Conservation (phyloP, 64 coral and sea anemone genomes). For the Pachyseris speciosa region DNA sequence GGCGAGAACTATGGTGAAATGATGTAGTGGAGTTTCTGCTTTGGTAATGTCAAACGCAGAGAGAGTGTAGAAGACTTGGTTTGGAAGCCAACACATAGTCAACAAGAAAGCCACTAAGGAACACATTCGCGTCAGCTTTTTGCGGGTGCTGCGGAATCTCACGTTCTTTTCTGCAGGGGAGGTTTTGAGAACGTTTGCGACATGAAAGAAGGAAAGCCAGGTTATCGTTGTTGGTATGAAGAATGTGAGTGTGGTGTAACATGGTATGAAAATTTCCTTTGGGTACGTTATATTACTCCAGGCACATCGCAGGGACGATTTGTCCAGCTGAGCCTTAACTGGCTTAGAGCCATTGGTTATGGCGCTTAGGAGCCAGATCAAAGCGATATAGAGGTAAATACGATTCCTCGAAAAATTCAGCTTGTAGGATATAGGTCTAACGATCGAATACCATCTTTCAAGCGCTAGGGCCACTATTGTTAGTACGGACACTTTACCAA, state of each 20-base stretch:
- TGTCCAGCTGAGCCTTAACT: constrained; percentile 18
- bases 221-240: constrained; percentile 51
- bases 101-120: constrained; percentile 61
- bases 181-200: constrained; percentile 31
- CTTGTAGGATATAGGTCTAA: constrained; percentile 20
- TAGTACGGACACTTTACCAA: constrained; percentile 60
- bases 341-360: background rate
- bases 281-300: constrained; percentile 27
- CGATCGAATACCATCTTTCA: constrained; percentile 51
- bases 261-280: constrained; percentile 53
- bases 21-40: constrained; percentile 65
- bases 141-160: constrained; percentile 20
- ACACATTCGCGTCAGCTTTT: constrained; percentile 50
- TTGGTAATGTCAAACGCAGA: constrained; percentile 49
- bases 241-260: constrained; percentile 66
- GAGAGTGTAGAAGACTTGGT: constrained; percentile 71
- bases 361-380: constrained; percentile 62
- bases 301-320: background rate
- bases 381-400: constrained; percentile 38
- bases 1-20: constrained; percentile 72
- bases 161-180: constrained; percentile 14
- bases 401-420: constrained; percentile 27
- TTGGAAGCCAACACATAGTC: constrained; percentile 72
- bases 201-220: constrained; percentile 64
- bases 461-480: constrained; percentile 56